Evolutionary conservation across 2,888 invertebrate species (phyloP), one percentile per base, ranked within the genome.

Genomic region (Matsumyia berberina): DNA sequence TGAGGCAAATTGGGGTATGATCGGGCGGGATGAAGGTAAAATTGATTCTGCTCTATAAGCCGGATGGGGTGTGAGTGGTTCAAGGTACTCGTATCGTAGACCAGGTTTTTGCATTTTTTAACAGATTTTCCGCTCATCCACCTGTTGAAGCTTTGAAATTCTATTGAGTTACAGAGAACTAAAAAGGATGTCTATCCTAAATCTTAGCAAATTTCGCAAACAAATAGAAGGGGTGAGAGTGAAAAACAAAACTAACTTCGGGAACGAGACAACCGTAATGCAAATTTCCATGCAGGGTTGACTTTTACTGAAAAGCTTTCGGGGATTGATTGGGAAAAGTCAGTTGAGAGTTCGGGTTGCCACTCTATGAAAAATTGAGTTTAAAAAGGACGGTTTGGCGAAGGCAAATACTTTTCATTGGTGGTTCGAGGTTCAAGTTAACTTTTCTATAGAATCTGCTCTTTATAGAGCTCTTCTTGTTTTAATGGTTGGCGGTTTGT

Each of bases 91-190:
- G 24, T 24, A 24, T n/a, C n/a, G n/a, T 1, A 51, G 66, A 29
- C 12, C 37, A 53, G 35, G 57, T 24, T 37, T 33, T 39, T 35
- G 37, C 37, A 12, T 46, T 51, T 80, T 72, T 70, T 31, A 42
- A 37, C 12, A 66, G 17, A n/a, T 55, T 53, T 42, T 46, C 5
- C 6, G 11, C 24, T 64, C 12, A 49, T 37, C 62, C 73, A 83
- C 82, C 82, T 83, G 82, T 83, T 83, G 82, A 60, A 62, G n/a
- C n/a, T 46, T 29, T 72, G 64, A 60, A 35, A 55, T 35, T 53
- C 29, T 17, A 49, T 15, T 17, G 44, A 53, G 53, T 66, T 44
- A 66, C 70, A 72, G 66, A 1, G 33, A 57, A 31, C n/a, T n/a
- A 42, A 24, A 60, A 62, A 11, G 35, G 29, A 60, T 53, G 77